Evolutionary conservation across 2,797 vertebrate genomes (phyloP).

Genomic region (Gastrophryne carolinensis): DNA sequence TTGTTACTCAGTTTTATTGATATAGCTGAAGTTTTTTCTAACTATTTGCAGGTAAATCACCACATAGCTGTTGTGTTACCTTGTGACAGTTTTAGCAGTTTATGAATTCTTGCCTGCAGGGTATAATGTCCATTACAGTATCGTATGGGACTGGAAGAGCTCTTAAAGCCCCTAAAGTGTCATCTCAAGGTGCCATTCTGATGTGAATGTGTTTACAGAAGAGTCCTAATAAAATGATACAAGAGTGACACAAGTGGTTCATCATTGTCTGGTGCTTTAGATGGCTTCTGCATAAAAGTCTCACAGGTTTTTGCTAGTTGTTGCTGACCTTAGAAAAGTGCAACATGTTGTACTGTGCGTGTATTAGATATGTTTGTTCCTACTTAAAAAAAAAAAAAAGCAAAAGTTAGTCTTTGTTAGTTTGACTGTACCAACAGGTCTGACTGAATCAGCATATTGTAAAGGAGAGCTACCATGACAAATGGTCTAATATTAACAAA

Average conservation of each 20-base stretch:
- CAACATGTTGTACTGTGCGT: too few relatives aligned
- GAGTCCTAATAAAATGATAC: slow-evolving; percentile 4
- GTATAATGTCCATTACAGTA: slow-evolving; percentile 49
- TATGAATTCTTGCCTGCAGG: slow-evolving; percentile 36
- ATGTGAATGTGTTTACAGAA: slow-evolving; percentile 28
- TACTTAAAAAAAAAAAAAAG: too few relatives aligned
- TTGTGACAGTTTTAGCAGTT: slow-evolving; percentile 26
- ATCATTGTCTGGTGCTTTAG: too few relatives aligned
- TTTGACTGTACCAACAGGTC: too few relatives aligned
- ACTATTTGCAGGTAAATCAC: slow-evolving; percentile 13
- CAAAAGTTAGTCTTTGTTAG: too few relatives aligned
- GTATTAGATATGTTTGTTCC: too few relatives aligned
- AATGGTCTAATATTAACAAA: too few relatives aligned
- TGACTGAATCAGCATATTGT: too few relatives aligned
- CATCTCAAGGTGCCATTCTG: slow-evolving; percentile 20
- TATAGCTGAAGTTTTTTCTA: neutral
- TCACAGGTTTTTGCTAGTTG: too few relatives aligned
- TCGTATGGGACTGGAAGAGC: slow-evolving; percentile 22
- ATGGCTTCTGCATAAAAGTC: too few relatives aligned
- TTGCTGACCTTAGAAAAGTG: too few relatives aligned
- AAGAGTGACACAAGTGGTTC: neutral
- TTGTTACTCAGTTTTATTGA: neutral
- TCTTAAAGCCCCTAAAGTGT: slow-evolving; percentile 19
- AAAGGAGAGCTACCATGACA: too few relatives aligned
- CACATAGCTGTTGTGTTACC: slow-evolving; percentile 5